phyloP scores from a whole-genome alignment of 2,113 vertebrate genomes.

The Periophthalmus modestus region DNA sequence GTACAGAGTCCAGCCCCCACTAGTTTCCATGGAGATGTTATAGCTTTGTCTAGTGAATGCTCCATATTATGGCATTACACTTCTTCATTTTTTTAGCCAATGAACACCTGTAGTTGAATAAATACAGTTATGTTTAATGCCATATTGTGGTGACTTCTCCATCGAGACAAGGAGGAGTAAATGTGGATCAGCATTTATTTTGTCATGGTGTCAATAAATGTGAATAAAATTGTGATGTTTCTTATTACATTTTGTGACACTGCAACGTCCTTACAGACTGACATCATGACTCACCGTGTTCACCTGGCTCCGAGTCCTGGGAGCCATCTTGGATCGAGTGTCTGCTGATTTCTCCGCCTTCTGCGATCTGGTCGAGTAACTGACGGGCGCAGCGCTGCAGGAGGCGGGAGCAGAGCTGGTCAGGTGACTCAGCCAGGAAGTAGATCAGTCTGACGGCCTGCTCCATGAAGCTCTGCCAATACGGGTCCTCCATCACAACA shows the following conservation, averaged over 20 bases:
- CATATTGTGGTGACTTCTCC: too few species aligned
- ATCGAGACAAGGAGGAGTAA: too few species aligned
- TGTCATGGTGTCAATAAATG: too few species aligned
- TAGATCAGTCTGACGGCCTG: constrained; percentile 85
- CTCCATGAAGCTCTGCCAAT: constrained; percentile 95
- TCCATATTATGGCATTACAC: not conserved
- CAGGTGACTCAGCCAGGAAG: constrained; percentile 89
- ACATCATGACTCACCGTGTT: constrained; percentile 56
- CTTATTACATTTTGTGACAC: not conserved
- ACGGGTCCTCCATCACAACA: constrained; percentile 74
- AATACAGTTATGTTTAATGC: too few species aligned
- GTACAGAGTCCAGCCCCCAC: too few species aligned
- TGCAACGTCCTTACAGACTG: not conserved
- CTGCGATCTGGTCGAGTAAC: constrained; percentile 58
- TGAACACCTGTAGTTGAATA: too few species aligned
- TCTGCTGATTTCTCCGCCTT: constrained; percentile 49
- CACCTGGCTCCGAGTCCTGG: constrained; percentile 64
- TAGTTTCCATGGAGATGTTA: too few species aligned
- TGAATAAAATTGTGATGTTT: too few species aligned
- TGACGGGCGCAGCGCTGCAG: constrained; percentile 81
- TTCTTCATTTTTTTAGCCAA: not conserved
- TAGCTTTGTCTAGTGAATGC: too few species aligned
- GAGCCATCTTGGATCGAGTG: constrained; percentile 61
- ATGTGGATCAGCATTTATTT: too few species aligned
- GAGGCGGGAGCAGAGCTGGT: constrained; percentile 85